Evolutionary conservation across 1,140 invertebrate genomes (phyloP), one percentile per base, ranked within the genome.

Genomic region (Drosophila leontia): DNA sequence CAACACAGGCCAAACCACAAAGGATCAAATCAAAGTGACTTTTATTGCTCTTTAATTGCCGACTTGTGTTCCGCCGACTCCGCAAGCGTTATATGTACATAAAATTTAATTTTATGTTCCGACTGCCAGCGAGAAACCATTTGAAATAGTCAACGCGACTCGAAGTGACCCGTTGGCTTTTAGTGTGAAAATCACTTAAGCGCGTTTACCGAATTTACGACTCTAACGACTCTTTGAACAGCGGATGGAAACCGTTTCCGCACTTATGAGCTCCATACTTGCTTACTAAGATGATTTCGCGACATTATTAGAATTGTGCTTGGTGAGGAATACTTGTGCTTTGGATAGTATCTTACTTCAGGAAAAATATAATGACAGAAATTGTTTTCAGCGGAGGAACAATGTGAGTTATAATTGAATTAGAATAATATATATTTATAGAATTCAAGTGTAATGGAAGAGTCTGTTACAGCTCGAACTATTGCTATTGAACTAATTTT

Each of bases 131-230:
- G 15, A 29, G 47, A 59, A 56, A 47, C 41, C 75, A 78, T 78
- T 72, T 47, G 60, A 65, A 75, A 76, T 65, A 74, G 78, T 56
- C 47, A 70, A 42, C 12, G 32, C 35, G 47, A 42, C 39, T 34
- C 39, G 17, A 34, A 82, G 75, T 62, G 82, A 85, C 82, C 82
- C 82, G 78, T 80, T 85, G 82, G 82, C 60, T 85, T 85, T 85
- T 86, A 86, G 82, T 85, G 83, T 82, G 83, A 75, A 85, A 85
- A 85, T 86, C 82, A 85, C 82, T 85, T 85, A 85, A 86, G 82
- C 75, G 78, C 83, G 82, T 87, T 85, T 86, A 82, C 75, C 65
- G 53, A 75, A 85, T 85, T 85, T 85, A 85, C 82, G 82, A 85
- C 82, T 75, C 75, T 63, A 81, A 81, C 77, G 77, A 70, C 37